Conservation (phyloP, 2,797 vertebrate species). For the Microctenopoma lineatum region DNA sequence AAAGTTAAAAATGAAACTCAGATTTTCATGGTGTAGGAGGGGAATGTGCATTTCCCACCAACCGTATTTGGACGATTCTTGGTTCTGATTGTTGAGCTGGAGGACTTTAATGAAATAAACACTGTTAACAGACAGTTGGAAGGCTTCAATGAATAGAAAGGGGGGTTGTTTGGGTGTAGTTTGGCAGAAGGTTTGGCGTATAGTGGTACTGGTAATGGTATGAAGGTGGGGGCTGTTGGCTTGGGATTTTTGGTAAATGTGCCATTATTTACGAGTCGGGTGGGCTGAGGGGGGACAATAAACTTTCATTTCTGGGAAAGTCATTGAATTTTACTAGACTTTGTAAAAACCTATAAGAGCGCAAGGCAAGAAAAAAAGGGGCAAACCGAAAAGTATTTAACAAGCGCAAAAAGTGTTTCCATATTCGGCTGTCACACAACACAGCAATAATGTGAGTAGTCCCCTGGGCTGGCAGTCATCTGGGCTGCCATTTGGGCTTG, state of each 20-base stretch:
- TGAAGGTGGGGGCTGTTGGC: constrained; percentile 59
- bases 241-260: constrained; percentile 76
- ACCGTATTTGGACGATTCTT: constrained; percentile 41
- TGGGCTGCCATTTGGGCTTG: constrained; percentile 57
- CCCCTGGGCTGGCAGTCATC: constrained; percentile 63
- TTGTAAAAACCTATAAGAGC: constrained; percentile 74
- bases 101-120: constrained; percentile 43
- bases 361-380: constrained; percentile 60
- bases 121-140: constrained; percentile 65
- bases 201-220: constrained; percentile 54
- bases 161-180: constrained; percentile 72
- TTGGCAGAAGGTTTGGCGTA: constrained; percentile 63
- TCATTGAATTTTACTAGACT: constrained; percentile 82
- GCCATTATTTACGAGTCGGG: constrained; percentile 75
- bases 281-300: constrained; percentile 78
- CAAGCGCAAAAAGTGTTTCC: constrained; percentile 82
- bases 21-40: constrained; percentile 24
- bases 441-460: constrained; percentile 58
- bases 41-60: constrained; percentile 32
- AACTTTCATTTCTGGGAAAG: constrained; percentile 85
- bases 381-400: constrained; percentile 82
- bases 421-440: constrained; percentile 81
- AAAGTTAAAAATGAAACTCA: constrained; percentile 47
- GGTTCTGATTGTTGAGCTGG: constrained; percentile 22
- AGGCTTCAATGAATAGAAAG: constrained; percentile 67